Evolutionary conservation across 53 echinoderm and acorn worm species (phyloP).

Genomic region (Holothuria scabra): DNA sequence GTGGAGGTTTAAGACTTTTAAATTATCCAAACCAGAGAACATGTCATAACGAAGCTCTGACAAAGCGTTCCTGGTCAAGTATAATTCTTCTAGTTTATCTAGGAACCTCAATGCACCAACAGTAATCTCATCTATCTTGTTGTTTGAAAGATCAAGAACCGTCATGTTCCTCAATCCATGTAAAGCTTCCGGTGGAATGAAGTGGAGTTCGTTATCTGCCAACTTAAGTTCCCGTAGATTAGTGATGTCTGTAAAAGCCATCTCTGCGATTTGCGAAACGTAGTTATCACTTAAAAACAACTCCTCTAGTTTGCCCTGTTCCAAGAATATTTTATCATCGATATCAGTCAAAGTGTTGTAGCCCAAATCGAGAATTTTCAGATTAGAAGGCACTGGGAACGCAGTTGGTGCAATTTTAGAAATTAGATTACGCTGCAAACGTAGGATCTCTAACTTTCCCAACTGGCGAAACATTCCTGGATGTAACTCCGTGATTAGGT

Average conservation of each 20-base stretch:
- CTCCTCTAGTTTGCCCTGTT: neutral
- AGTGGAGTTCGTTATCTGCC: constrained; percentile 17
- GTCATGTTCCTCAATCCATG: constrained; percentile 1
- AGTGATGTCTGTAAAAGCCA: constrained; percentile 12
- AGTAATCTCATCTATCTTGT: constrained; percentile 34
- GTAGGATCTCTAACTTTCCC: constrained; percentile 1
- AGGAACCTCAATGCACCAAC: constrained; percentile 18
- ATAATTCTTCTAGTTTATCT: constrained; percentile 12
- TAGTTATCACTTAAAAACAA: constrained; percentile 13
- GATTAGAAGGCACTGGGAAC: constrained; percentile 6
- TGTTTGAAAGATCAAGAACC: constrained; percentile 11
- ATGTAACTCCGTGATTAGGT: neutral
- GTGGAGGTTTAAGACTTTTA: constrained; percentile 20
- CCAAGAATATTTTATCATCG: constrained; percentile 6
- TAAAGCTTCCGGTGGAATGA: constrained; percentile 32
- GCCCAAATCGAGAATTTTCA: neutral
- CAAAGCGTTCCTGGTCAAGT: constrained; percentile 31
- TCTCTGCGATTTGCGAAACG: constrained; percentile 16
- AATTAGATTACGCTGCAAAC: neutral
- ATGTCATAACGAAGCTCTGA: constrained; percentile 17
- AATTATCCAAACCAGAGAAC: constrained; percentile 24
- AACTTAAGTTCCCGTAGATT: constrained; percentile 1
- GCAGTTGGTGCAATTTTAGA: neutral
- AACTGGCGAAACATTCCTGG: constrained; percentile 11
- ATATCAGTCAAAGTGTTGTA: neutral